These are phyloP conservation scores for Nomada fabriciana DNA, from an alignment of 2,888 invertebrate species.

Conservation along the genomic window DNA sequence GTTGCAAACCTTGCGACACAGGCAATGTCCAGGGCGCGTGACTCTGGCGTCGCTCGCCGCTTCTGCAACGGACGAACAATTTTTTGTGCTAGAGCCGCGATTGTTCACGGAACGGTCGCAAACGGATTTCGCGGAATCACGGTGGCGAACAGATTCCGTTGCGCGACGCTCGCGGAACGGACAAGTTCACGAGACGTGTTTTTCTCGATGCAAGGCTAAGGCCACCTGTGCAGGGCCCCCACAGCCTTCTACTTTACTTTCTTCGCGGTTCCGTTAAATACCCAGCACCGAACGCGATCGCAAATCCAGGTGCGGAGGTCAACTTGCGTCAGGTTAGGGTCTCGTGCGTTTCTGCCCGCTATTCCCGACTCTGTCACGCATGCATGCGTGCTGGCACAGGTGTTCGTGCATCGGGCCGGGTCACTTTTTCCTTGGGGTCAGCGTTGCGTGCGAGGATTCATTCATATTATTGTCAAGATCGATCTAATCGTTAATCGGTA, in stretches of 20 bases:
- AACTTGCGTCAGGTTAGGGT: constrained; percentile 82
- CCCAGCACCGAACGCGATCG: constrained; percentile 75
- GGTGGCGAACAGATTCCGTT: constrained; percentile 24
- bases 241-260: constrained; percentile 79
- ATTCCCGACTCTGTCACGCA: constrained; percentile 55
- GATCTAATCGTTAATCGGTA: background rate
- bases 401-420: background rate
- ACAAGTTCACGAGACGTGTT: constrained; percentile 53
- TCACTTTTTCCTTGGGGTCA: constrained; percentile 8
- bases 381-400: constrained; percentile 44
- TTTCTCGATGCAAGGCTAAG: constrained; percentile 62
- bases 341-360: constrained; percentile 61
- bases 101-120: background rate
- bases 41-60: too few species aligned
- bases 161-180: constrained; percentile 21
- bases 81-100: background rate
- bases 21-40: too few species aligned
- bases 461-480: too few species aligned
- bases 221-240: constrained; percentile 64
- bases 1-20: too few species aligned
- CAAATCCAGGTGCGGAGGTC: constrained; percentile 81
- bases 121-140: constrained; percentile 9
- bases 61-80: too few species aligned
- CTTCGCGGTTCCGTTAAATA: constrained; percentile 81
- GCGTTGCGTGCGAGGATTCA: background rate